Base-by-base conservation (phyloP, 2,888 invertebrate species). In the Axea sp. region DNA sequence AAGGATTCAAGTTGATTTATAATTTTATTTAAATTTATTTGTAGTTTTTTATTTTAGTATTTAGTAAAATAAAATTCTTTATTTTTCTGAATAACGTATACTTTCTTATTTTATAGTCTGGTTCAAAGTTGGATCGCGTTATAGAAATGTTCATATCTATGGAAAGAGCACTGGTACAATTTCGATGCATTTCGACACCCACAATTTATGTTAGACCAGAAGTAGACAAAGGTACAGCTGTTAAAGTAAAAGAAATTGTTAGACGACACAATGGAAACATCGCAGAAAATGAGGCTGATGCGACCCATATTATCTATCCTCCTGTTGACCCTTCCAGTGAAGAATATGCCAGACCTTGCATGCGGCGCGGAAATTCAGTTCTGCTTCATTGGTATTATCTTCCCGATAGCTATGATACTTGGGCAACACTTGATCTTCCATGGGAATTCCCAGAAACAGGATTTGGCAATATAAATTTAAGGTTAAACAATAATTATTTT, bases 321-420 rank as follows among this genome's bases (percentile, higher is more conserved):
- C 90, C 92, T 0, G 92, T 93, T 39, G 96, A 96, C 88, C 95
- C 96, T 0, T 88, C 94, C 69, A 95, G 95, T 77, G 96, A 96
- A 84, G 96, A 97, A 88, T 97, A 94, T 90, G 96, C 96, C 0
- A 90, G 98, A 51, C 96, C 97, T 0, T 93, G 94, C 69, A 91
- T 95, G 86, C 93, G 93, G 80, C 91, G 96, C 68, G 96, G 95
- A 43, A 92, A 92, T 84, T 91, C 93, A 88, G 92, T 94, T 14
- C 91, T 98, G 85, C 90, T 98, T 82, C 98, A 98, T 88, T 98
- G 97, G 96, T 97, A 96, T 89, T 97, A 96, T 87, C 93, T 96
- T 83, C 98, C 98, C 0, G 98, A 98, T 88, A 95, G 95, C 77
- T 94, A 95, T 84, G 96, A 96, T 86, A 93, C 95, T 0, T 96